Percentiles rank a stretch among this genome's conserved stretches.
Evolutionary conservation across 2,113 vertebrate species (phyloP).

Genomic region (Spea bombifrons): DNA sequence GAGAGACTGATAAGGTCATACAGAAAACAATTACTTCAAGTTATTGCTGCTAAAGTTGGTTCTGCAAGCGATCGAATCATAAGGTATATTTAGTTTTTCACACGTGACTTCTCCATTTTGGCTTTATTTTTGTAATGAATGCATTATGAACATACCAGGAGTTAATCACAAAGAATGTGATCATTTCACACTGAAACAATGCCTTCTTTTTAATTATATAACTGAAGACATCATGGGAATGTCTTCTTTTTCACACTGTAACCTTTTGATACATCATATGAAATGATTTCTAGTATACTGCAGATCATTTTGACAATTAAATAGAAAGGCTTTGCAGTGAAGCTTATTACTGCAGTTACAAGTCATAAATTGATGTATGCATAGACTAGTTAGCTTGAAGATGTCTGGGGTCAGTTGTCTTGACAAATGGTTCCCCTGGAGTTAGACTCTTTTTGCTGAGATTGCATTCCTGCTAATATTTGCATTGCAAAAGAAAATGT

Average conservation of each 20-base stretch:
- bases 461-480: neutral
- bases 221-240: too few species aligned
- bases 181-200: too few species aligned
- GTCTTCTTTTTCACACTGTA: neutral
- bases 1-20: too few species aligned
- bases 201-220: too few species aligned
- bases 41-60: too few species aligned
- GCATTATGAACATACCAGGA: too few species aligned
- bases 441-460: neutral
- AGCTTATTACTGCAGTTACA: slow-evolving; percentile 1
- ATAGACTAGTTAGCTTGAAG: neutral
- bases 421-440: neutral
- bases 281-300: neutral
- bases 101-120: too few species aligned
- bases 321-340: neutral
- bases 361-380: neutral
- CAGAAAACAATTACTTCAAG: too few species aligned
- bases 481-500: neutral
- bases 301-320: slow-evolving; percentile 5
- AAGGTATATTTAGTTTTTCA: too few species aligned
- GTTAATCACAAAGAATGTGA: too few species aligned
- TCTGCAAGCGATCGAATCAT: too few species aligned
- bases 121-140: too few species aligned
- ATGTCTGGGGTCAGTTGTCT: neutral
- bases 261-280: neutral